Base-by-base conservation (phyloP, 2,113 vertebrate species). In the Lasiurus cinereus region DNA sequence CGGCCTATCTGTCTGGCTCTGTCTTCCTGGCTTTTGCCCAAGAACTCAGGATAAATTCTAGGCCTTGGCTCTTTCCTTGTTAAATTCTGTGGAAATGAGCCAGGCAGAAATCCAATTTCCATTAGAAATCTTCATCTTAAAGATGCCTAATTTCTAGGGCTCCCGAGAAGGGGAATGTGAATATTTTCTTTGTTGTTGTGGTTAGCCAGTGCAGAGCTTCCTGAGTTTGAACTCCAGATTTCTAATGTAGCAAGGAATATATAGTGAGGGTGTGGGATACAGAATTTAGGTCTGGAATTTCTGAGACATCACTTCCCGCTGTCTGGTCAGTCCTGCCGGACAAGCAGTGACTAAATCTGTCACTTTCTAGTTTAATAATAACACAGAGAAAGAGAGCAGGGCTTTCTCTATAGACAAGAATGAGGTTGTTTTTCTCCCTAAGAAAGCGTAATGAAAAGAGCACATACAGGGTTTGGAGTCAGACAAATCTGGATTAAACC, bases 31-130 rank as follows among this genome's bases (percentile, higher is more conserved):
- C 97, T 48, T 33, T 72, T 90, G 88, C 94, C 93, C 96, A 96
- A 92, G 15, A 96, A 79, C 74, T 33, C 64, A 69, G 88, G 83
- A 91, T 94, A 96, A 96, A 96, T 93, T 90, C 88, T 84, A 93
- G 83, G 88, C 62, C 93, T 94, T 86, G 95, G 93, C 92, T 94
- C 76, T 77, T 70, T 95, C 54, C 6, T 14, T 83, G 88, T 88
- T 96, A 85, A 90, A 83, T 95, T 96, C 80, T 92, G 82, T 97
- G 96, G 96, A 96, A 94, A 88, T 8, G 50, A 90, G 97, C 96
- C 96, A 97, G 84, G 46, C 91, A 94, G 83, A 96, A 97, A 92
- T 83, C 77, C 76, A 36, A 66, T 90, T 97, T 94, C 56, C 43
- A 72, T 78, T 62, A 92, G 67, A 87, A 87, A 67, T 85, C 88